A percentile compares a stretch with the other conserved stretches of the same genome.
Conservation (phyloP, 2,797 vertebrate species). For the Lagocephalus sceleratus region DNA sequence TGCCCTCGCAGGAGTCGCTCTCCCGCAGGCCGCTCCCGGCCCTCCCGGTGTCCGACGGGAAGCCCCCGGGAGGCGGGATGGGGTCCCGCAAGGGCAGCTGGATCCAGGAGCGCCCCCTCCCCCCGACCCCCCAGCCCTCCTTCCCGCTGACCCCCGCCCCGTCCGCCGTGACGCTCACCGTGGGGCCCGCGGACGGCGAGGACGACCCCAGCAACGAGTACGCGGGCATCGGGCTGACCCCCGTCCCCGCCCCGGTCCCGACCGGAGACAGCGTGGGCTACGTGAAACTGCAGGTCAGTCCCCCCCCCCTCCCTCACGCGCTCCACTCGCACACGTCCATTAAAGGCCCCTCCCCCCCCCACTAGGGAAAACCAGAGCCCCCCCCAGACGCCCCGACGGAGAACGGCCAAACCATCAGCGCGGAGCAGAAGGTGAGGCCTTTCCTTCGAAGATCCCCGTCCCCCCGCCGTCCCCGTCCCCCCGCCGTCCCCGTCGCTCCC, state of each 20-base stretch:
- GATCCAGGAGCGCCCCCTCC: slow-evolving; percentile 91
- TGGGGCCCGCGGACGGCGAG: slow-evolving; percentile 62
- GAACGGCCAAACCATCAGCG: slow-evolving; percentile 66
- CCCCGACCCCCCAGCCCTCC: slow-evolving; percentile 81
- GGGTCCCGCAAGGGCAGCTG: slow-evolving; percentile 87
- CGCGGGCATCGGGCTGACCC: slow-evolving; percentile 82
- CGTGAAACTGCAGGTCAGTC: slow-evolving; percentile 80
- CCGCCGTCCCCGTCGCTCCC: slow-evolving; percentile 9
- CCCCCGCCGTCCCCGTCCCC: slow-evolving; percentile 16
- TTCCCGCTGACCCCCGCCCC: slow-evolving; percentile 66
- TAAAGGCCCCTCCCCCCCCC: slow-evolving; percentile 8
- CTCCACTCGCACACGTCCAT: too few relatives aligned
- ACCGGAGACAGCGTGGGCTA: slow-evolving; percentile 82
- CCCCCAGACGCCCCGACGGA: slow-evolving; percentile 58
- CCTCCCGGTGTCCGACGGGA: slow-evolving; percentile 78
- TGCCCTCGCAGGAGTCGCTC: slow-evolving; percentile 88
- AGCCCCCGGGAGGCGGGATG: slow-evolving; percentile 72
- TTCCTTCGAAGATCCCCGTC: too few relatives aligned
- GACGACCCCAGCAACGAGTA: slow-evolving; percentile 84
- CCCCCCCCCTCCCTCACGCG: background rate
- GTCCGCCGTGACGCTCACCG: slow-evolving; percentile 55
- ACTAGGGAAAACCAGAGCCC: slow-evolving; percentile 77
- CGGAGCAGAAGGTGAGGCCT: slow-evolving; percentile 69
- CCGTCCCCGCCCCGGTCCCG: slow-evolving; percentile 60
- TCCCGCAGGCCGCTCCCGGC: slow-evolving; percentile 88